Conservation (phyloP, 2,113 vertebrate species). For the Machaerirhynchus nigripectus region DNA sequence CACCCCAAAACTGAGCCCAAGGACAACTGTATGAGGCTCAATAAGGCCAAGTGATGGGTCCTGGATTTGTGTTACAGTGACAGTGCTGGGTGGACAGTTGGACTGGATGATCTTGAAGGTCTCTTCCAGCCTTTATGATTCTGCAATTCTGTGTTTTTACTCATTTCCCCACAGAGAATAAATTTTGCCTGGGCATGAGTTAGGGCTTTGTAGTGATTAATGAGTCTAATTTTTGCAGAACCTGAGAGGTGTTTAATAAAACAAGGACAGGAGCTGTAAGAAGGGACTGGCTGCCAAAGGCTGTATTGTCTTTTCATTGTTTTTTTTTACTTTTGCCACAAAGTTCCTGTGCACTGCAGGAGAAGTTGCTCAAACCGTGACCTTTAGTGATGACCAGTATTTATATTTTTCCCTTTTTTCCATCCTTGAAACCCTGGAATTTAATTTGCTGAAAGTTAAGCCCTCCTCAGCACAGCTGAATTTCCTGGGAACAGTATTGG, state of each 20-base stretch:
- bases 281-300: not conserved
- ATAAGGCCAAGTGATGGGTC: not conserved
- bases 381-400: not conserved
- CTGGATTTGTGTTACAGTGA: not conserved
- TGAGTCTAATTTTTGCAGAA: not conserved
- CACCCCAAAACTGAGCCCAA: not conserved
- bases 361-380: not conserved
- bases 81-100: not conserved
- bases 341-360: not conserved
- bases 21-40: not conserved
- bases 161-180: not conserved
- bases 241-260: not conserved
- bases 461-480: not conserved
- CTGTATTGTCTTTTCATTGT: not conserved
- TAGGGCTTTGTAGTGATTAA: not conserved
- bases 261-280: not conserved
- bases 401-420: not conserved
- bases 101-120: not conserved
- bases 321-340: not conserved
- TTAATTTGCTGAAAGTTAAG: not conserved
- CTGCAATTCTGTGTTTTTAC: not conserved
- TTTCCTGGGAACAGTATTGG: not conserved
- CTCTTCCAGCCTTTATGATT: not conserved
- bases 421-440: not conserved
- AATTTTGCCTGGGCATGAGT: not conserved